Percentiles rank a stretch among this genome's conserved stretches.
Conservation (phyloP, 2,888 invertebrate species). For the Malacosoma neustria region DNA sequence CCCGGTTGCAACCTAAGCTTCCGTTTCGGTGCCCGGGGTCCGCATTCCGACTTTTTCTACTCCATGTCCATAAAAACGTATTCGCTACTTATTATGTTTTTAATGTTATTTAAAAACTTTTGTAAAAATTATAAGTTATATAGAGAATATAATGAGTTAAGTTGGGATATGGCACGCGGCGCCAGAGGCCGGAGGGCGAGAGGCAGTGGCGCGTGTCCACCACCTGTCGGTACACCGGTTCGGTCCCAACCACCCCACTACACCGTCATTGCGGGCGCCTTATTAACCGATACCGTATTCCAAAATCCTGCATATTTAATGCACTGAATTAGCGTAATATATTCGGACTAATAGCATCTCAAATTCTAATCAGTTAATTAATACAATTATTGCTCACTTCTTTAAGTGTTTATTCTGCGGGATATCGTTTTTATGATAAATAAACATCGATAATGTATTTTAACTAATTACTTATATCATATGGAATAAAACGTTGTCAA, state of each 20-base stretch:
- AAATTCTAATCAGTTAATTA: conserved; percentile 13
- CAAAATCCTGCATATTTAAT: conserved; percentile 51
- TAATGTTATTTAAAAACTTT: too few relatives aligned
- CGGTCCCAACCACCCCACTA: conserved; percentile 35
- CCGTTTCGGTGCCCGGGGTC: too few relatives aligned
- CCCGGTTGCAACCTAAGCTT: too few relatives aligned
- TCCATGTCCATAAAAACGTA: too few relatives aligned
- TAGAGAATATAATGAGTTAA: too few relatives aligned
- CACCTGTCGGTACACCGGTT: conserved; percentile 57
- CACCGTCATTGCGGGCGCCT: conserved; percentile 24
- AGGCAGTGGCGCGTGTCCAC: conserved; percentile 53
- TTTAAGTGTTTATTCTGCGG: background rate
- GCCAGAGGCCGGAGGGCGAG: conserved; percentile 26
- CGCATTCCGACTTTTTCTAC: too few relatives aligned
- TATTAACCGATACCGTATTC: conserved; percentile 57
- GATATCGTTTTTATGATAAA: background rate
- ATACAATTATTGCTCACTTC: background rate
- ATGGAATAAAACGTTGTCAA: too few relatives aligned
- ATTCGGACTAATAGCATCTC: conserved; percentile 17
- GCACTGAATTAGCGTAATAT: conserved; percentile 25
- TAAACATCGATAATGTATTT: too few relatives aligned
- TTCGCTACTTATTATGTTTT: too few relatives aligned
- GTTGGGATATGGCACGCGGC: conserved; percentile 33
- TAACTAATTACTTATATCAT: too few relatives aligned
- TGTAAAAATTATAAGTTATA: too few relatives aligned